Evolutionary conservation across 1,140 invertebrate genomes (phyloP).

Genomic region (Drosophila arawakana): DNA sequence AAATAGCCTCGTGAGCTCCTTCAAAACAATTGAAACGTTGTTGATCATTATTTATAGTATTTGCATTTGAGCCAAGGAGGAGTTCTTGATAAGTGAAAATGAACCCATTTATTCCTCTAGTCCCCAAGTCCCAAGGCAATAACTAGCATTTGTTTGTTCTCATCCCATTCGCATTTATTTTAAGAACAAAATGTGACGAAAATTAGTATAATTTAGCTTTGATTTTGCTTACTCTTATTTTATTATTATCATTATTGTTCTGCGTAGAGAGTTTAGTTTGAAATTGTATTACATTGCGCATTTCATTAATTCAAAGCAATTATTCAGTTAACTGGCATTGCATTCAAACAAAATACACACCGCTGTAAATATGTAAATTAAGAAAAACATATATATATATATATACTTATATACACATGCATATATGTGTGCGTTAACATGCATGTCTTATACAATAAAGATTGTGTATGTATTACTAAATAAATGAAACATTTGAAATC

Average conservation of each 20-base stretch:
- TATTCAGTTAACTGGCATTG: constrained; percentile 17
- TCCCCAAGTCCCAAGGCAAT: constrained; percentile 18
- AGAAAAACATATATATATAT: constrained; percentile 38
- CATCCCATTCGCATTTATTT: constrained; percentile 35
- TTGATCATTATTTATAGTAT: constrained; percentile 58
- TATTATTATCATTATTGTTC: background rate
- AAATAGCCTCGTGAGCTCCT: constrained; percentile 46
- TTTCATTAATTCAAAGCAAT: constrained; percentile 48
- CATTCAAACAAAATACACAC: constrained; percentile 5
- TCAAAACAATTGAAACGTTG: constrained; percentile 26
- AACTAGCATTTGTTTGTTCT: constrained; percentile 27
- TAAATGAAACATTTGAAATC: constrained; percentile 59
- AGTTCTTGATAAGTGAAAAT: constrained; percentile 21
- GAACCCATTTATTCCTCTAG: constrained; percentile 24
- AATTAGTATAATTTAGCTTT: constrained; percentile 47
- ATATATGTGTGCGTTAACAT: background rate
- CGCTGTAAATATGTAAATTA: constrained; percentile 72
- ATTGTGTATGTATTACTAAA: constrained; percentile 25
- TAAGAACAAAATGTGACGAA: constrained; percentile 42
- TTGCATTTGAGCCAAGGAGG: constrained; percentile 32
- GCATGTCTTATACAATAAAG: constrained; percentile 1
- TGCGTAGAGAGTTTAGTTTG: constrained; percentile 32
- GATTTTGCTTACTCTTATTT: constrained; percentile 33
- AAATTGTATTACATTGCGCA: constrained; percentile 51
- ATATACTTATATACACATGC: constrained; percentile 9